Percentiles rank a stretch among this genome's conserved stretches.
phyloP scores from a whole-genome alignment of 2,797 vertebrate genomes.

The Hippopotamyrus pictus region DNA sequence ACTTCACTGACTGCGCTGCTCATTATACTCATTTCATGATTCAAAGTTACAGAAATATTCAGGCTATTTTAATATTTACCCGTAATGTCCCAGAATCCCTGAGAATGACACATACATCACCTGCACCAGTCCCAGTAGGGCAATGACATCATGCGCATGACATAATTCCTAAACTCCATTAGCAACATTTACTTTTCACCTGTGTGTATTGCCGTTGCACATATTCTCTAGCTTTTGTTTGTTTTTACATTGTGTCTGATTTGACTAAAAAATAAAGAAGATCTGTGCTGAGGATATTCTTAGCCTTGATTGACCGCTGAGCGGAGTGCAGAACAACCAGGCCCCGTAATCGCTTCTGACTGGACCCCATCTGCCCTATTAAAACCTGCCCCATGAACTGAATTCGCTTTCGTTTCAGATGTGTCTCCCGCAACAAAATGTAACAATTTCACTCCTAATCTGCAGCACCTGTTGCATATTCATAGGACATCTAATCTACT shows the following conservation, averaged over 20 bases:
- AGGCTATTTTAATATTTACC: conserved; percentile 7
- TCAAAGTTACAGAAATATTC: not conserved
- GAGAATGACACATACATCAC: not conserved
- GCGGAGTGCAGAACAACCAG: not conserved
- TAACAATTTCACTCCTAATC: conserved; percentile 3
- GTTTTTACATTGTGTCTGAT: not conserved
- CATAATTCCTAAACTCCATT: not conserved
- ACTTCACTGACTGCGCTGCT: not conserved
- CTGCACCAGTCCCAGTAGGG: not conserved
- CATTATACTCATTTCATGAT: not conserved
- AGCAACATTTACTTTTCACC: not conserved
- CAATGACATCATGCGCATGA: not conserved
- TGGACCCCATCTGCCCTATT: not conserved
- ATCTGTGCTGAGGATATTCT: not conserved
- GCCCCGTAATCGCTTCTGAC: not conserved
- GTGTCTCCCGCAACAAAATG: not conserved
- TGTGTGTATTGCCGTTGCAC: not conserved
- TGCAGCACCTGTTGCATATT: conserved; percentile 8
- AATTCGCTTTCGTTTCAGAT: not conserved
- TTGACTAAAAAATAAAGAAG: not conserved
- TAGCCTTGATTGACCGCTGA: not conserved
- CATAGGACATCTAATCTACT: conserved; percentile 1
- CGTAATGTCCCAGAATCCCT: not conserved
- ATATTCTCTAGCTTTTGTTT: not conserved
- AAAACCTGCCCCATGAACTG: not conserved